Conservation (phyloP, 2,797 vertebrate species). For the Thripadectes ignobilis region DNA sequence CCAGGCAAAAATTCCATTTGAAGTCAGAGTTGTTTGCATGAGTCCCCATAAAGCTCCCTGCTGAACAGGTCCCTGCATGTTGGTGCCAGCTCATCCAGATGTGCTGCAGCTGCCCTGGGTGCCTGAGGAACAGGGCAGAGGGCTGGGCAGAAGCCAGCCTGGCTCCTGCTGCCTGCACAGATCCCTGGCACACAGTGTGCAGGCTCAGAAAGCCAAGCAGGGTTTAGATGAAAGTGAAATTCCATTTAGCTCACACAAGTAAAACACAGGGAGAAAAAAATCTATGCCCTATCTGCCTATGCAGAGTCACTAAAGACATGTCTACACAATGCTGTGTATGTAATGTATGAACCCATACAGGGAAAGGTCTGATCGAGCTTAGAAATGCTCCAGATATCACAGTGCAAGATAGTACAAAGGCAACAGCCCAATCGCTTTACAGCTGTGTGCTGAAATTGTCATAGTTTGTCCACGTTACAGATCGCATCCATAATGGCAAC, state of each 20-base stretch:
- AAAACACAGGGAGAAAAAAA: background rate
- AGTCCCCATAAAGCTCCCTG: background rate
- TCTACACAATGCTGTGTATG: rapidly evolving
- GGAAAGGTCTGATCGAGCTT: background rate
- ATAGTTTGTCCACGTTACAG: background rate
- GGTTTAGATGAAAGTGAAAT: background rate
- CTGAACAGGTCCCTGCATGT: background rate
- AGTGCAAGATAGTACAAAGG: background rate
- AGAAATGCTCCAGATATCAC: background rate
- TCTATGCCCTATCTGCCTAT: background rate
- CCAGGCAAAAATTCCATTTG: background rate
- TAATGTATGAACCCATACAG: background rate
- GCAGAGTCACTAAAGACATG: background rate
- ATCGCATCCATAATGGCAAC: background rate
- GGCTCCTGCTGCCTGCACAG: background rate
- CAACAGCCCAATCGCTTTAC: background rate
- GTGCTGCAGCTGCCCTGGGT: background rate
- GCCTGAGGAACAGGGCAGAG: background rate
- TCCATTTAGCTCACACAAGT: background rate
- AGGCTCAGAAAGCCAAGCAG: background rate
- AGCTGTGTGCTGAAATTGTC: background rate
- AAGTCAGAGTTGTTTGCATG: background rate
- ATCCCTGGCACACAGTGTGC: rapidly evolving
- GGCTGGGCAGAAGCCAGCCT: background rate
- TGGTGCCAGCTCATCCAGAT: rapidly evolving